Conservation (phyloP, 2,113 vertebrate genomes). For the Chascanopsetta lugubris region DNA sequence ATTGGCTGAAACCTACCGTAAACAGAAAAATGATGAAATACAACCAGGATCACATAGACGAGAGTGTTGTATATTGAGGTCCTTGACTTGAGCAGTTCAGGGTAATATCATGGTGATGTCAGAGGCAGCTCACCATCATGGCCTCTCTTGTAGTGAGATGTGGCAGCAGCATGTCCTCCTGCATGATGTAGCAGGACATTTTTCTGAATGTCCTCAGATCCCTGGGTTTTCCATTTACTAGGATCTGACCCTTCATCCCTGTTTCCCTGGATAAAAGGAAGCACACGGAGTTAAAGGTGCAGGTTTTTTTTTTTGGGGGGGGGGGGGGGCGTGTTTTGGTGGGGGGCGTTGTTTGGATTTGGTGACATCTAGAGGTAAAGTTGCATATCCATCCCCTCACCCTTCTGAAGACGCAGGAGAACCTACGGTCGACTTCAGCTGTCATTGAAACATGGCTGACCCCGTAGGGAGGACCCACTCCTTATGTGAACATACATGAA, state of each 20-base stretch:
- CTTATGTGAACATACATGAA: too few relatives aligned
- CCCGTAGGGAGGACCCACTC: too few relatives aligned
- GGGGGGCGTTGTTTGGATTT: too few relatives aligned
- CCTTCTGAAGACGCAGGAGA: too few relatives aligned
- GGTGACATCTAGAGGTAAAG: too few relatives aligned
- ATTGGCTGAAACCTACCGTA: slow-evolving; percentile 91
- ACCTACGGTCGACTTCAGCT: too few relatives aligned
- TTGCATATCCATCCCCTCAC: too few relatives aligned
- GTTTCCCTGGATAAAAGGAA: slow-evolving; percentile 82
- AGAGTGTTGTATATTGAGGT: too few relatives aligned
- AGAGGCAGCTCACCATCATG: slow-evolving; percentile 90
- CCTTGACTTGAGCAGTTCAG: background rate
- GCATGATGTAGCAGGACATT: slow-evolving; percentile 99
- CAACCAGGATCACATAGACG: background rate
- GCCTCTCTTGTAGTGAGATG: slow-evolving; percentile 92
- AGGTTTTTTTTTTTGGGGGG: too few relatives aligned
- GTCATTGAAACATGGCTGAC: too few relatives aligned
- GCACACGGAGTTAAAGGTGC: too few relatives aligned
- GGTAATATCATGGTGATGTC: background rate
- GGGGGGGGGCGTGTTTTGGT: too few relatives aligned
- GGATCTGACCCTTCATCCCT: slow-evolving; percentile 95
- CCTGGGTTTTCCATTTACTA: slow-evolving; percentile 90
- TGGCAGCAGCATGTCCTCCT: slow-evolving; percentile 95
- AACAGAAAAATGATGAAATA: background rate
- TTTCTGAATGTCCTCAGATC: slow-evolving; percentile 95